Base-by-base conservation (phyloP, 2,113 vertebrate genomes). In the Pseudorasbora parva region DNA sequence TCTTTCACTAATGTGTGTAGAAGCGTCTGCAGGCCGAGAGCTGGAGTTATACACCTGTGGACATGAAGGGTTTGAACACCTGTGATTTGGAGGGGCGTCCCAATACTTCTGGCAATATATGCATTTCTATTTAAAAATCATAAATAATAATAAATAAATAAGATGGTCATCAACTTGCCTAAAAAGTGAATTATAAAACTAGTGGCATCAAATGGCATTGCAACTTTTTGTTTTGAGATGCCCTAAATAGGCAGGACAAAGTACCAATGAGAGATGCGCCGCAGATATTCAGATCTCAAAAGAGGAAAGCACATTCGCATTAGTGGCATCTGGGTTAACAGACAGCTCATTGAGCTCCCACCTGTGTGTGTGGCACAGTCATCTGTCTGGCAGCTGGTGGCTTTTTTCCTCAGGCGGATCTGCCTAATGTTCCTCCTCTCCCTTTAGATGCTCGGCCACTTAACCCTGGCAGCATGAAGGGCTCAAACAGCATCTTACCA, bases 381-480 rank as follows among this genome's bases (percentile, higher is more conserved):
- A 66, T 82, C 83, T 62, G 86, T 43, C n/a, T 74, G 84, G 85
- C 80, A 86, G 89, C 89, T 86, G 88, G 88, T 90, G 87, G 88
- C 82, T 90, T 82, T 82, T 85, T 86, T 90, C 74, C 86, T 85
- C 82, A 75, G 84, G 72, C 84, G 62, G 81, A 76, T 86, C 77
- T 72, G 77, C 76, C 84, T 80, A 51, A 79, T 69, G 88, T 74
- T 76, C 81, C 57, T 56, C 33, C 69, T 84, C 85, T 74, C 83
- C 71, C 69, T 57, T 80, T 89, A 90, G 77, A 92, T 88, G 90
- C 83, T 88, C 85, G 88, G 91, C 91, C 94, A 94, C 94, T 94
- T 94, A 93, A 93, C 92, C 93, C 91, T 88, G 84, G 87, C 90
- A 91, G 88, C 57, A 82, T 84, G 85, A n/a, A 80, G 59, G 78